Conservation (phyloP, 2,888 invertebrate genomes). For the Meiosimyza decipiens region DNA sequence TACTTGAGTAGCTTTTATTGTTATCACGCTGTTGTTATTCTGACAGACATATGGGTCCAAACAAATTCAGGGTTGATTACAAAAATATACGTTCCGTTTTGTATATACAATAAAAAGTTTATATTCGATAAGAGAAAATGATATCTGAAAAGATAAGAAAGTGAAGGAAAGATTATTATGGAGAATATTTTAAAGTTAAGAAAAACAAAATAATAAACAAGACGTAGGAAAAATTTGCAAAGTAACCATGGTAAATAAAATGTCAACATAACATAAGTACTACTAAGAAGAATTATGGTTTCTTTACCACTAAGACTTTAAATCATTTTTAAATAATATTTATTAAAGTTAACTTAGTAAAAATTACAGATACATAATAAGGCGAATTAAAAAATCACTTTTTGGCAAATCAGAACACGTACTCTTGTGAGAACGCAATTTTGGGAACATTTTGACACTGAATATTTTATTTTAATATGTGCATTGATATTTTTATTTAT, state of each 20-base stretch:
- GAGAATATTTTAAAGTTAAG: conserved; percentile 13
- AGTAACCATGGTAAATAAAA: too few relatives aligned
- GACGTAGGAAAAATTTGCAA: not conserved
- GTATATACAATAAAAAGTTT: conserved; percentile 38
- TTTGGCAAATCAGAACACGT: too few relatives aligned
- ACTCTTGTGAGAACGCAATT: too few relatives aligned
- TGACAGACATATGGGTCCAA: conserved; percentile 5
- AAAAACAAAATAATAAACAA: not conserved
- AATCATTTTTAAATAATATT: not conserved
- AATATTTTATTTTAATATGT: too few relatives aligned
- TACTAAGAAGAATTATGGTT: conserved; percentile 6
- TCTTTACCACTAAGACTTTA: conserved; percentile 1
- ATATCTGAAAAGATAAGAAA: conserved; percentile 56
- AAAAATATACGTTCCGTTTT: conserved; percentile 43
- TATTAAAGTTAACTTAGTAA: not conserved
- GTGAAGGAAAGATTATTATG: conserved; percentile 35
- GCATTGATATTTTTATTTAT: too few relatives aligned
- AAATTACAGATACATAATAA: not conserved
- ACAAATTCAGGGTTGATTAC: conserved; percentile 40
- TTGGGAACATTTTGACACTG: too few relatives aligned
- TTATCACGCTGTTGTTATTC: conserved; percentile 36
- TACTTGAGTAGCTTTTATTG: conserved; percentile 5
- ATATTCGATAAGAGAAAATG: conserved; percentile 59
- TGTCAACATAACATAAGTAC: not conserved
- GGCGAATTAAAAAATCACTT: too few relatives aligned